Evolutionary conservation across 2,888 invertebrate species (phyloP).

Genomic region (Nephrotoma flavescens): DNA sequence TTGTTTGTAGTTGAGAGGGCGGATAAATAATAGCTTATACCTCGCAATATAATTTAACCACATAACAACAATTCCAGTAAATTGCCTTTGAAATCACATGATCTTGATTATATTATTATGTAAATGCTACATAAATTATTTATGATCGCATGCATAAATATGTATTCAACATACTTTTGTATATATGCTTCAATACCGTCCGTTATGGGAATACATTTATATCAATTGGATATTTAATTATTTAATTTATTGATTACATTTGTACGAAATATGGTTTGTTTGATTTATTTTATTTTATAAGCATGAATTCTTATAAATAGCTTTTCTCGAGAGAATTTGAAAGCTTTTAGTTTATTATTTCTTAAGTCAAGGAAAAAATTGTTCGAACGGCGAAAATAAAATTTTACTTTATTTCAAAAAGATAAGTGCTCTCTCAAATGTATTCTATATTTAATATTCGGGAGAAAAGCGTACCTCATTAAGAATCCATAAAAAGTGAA

Average conservation of each 20-base stretch:
- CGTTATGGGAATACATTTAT: neutral
- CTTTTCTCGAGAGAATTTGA: too few species aligned
- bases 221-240: neutral
- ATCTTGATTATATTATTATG: neutral
- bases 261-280: neutral
- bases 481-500: too few species aligned
- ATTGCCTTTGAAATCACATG: neutral
- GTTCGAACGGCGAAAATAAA: too few species aligned
- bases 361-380: too few species aligned
- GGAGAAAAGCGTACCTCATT: too few species aligned
- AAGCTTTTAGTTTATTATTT: too few species aligned
- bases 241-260: neutral
- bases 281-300: too few species aligned
- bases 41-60: neutral
- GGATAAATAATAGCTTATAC: neutral
- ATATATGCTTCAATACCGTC: neutral
- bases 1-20: neutral
- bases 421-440: too few species aligned
- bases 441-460: too few species aligned
- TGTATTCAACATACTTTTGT: neutral
- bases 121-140: neutral
- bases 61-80: neutral
- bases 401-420: too few species aligned
- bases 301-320: too few species aligned
- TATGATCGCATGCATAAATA: neutral